A percentile compares a stretch with the other conserved stretches of the same genome.
phyloP scores from a whole-genome alignment of 2,113 vertebrate genomes.

The Ramphastos sulfuratus region DNA sequence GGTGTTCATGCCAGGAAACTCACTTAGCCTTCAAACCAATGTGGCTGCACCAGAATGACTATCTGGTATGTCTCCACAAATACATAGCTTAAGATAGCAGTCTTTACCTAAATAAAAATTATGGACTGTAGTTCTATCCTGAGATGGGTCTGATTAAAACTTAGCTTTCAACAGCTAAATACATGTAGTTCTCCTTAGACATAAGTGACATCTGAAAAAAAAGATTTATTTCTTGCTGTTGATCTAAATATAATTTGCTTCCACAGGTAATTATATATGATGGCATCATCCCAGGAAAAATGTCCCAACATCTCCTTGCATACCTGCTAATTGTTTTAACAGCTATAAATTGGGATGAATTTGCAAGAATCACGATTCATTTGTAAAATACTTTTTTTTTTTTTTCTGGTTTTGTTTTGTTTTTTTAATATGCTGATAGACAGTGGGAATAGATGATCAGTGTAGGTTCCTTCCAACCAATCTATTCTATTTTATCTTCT shows the following conservation, averaged over 20 bases:
- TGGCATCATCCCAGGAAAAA: not conserved
- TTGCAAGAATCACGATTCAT: not conserved
- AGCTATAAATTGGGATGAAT: not conserved
- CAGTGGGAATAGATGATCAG: not conserved
- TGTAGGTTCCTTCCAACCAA: not conserved
- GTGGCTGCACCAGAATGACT: not conserved
- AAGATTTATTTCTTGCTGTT: not conserved
- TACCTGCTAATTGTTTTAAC: not conserved
- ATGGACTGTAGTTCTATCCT: not conserved
- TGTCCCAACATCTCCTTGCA: not conserved
- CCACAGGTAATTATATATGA: not conserved
- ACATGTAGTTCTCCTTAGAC: not conserved
- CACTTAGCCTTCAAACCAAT: not conserved
- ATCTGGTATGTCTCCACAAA: rapidly evolving
- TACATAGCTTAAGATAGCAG: rapidly evolving
- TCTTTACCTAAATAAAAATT: not conserved
- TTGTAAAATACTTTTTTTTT: not conserved
- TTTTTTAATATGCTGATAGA: not conserved
- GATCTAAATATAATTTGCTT: not conserved
- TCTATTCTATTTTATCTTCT: not conserved
- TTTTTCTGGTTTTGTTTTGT: too few species aligned
- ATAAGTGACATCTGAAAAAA: not conserved
- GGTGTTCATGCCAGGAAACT: not conserved
- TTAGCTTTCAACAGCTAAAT: not conserved
- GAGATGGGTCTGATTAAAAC: not conserved